Percentiles rank a stretch among this genome's conserved stretches.
phyloP scores from a whole-genome alignment of 1,140 invertebrate species.

The Ostrea denselamellosa region DNA sequence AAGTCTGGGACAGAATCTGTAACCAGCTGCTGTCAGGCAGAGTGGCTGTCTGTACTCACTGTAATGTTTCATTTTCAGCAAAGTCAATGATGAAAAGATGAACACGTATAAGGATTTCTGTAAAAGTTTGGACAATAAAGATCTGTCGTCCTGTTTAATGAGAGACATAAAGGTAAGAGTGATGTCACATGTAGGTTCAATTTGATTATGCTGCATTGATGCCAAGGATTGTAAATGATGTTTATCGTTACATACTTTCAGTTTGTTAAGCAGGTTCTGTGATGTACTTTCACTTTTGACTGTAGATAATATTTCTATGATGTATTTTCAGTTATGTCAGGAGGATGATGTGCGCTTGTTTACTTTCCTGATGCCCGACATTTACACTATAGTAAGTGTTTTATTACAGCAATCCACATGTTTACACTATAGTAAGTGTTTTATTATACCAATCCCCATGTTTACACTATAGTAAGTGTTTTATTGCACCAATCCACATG shows the following conservation, averaged over 20 bases:
- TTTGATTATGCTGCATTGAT: background rate
- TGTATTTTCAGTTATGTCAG: conserved; percentile 85
- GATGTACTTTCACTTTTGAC: too few relatives aligned
- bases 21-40: background rate
- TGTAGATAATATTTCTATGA: too few relatives aligned
- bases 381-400: conserved; percentile 86
- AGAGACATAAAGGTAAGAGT: conserved; percentile 86
- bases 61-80: conserved; percentile 71
- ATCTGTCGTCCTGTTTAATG: conserved; percentile 87
- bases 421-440: background rate
- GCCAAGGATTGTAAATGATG: background rate
- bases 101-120: conserved; percentile 90
- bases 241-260: too few relatives aligned
- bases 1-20: conserved; percentile 44
- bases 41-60: background rate
- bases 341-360: conserved; percentile 92
- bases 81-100: conserved; percentile 88
- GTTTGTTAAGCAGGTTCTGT: too few relatives aligned
- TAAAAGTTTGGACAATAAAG: conserved; percentile 84
- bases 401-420: background rate
- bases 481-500: background rate
- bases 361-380: conserved; percentile 93
- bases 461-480: background rate
- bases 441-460: background rate
- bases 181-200: background rate